These are phyloP conservation scores for Euzetes globulus DNA, from an alignment of 2,888 invertebrate genomes.

Conservation along the genomic window DNA sequence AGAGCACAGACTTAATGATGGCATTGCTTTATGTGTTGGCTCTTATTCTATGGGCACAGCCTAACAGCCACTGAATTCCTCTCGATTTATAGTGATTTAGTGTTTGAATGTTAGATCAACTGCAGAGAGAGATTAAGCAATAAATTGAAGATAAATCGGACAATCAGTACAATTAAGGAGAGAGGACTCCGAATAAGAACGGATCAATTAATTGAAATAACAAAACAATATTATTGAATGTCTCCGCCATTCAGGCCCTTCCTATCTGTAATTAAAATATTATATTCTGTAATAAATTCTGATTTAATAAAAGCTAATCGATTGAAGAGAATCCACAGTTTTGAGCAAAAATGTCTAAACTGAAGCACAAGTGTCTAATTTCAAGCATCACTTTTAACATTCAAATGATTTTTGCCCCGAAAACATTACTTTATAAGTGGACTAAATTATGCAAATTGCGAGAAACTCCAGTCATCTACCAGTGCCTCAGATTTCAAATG, in stretches of 20 bases:
- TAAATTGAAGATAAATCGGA: neutral
- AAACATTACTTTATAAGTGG: neutral
- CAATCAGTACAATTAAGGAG: neutral
- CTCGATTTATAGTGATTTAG: slow-evolving; percentile 8
- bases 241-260: no score
- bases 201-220: neutral
- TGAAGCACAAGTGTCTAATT: neutral
- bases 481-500: neutral
- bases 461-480: neutral
- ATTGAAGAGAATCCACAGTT: neutral
- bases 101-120: slow-evolving; percentile 6
- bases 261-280: no score
- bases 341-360: neutral
- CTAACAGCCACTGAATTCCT: neutral
- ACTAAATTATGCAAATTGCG: neutral
- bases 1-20: neutral
- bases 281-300: no score
- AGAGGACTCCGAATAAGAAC: neutral
- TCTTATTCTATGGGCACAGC: neutral
- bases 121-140: slow-evolving; percentile 12
- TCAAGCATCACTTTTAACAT: neutral
- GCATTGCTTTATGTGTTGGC: neutral
- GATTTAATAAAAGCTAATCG: neutral
- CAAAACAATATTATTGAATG: neutral
- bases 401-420: neutral